These are phyloP conservation scores for Chlamydotis undulata DNA, from an alignment of 2,113 vertebrate species.

Conservation along the genomic window DNA sequence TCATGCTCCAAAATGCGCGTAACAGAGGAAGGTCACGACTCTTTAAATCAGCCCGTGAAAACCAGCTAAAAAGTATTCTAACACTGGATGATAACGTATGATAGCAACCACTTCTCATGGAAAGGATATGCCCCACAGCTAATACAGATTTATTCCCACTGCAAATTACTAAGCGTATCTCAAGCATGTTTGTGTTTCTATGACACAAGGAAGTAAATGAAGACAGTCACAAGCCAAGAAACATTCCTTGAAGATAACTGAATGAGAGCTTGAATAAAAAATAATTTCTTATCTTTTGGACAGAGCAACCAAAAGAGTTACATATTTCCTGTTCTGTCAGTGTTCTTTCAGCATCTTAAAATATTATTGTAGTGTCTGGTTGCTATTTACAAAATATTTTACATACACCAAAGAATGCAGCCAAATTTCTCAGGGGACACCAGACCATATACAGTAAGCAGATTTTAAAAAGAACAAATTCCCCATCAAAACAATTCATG, in stretches of 20 bases:
- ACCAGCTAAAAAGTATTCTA: neutral
- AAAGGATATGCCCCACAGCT: neutral
- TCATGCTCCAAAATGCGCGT: neutral
- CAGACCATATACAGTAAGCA: neutral
- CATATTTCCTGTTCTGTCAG: neutral
- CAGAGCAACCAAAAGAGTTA: neutral
- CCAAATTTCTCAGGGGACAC: neutral
- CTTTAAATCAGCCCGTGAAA: neutral
- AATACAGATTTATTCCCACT: neutral
- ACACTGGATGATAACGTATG: neutral
- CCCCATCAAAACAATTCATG: neutral
- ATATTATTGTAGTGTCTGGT: neutral
- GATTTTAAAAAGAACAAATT: neutral
- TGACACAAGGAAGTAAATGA: neutral
- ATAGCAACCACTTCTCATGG: neutral
- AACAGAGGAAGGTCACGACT: neutral
- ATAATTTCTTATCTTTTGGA: neutral
- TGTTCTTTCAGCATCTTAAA: neutral
- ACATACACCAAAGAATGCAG: neutral
- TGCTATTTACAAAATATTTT: slow-evolving; percentile 17
- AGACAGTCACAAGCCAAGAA: neutral
- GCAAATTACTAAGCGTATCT: neutral
- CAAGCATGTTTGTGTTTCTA: neutral
- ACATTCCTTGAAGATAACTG: neutral
- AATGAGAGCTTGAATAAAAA: neutral